These are phyloP conservation scores for Pardosa pseudoannulata DNA, from an alignment of 2,888 invertebrate genomes.

Conservation along the genomic window DNA sequence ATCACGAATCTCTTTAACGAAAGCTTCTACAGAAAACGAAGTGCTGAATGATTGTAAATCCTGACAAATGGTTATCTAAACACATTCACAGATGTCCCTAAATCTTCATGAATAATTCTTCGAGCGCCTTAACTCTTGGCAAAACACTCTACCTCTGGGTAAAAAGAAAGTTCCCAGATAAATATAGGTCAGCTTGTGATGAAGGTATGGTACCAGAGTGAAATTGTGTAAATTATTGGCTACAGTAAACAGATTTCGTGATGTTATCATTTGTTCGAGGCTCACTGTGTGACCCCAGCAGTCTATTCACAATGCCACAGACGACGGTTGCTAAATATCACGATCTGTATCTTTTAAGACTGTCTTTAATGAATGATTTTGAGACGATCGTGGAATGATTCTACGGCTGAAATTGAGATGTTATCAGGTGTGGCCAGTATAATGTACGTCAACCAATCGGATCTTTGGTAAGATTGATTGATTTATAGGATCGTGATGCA, in stretches of 20 bases:
- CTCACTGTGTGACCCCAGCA: neutral
- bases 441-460: neutral
- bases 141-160: neutral
- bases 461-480: neutral
- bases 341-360: constrained; percentile 45
- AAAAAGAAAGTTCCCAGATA: neutral
- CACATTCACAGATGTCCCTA: neutral
- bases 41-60: neutral
- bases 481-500: neutral
- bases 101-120: neutral
- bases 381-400: constrained; percentile 18
- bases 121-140: neutral
- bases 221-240: neutral
- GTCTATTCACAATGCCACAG: neutral
- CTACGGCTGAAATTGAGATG: constrained; percentile 27
- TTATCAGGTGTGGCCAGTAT: constrained; percentile 35
- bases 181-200: neutral
- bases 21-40: neutral
- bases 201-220: neutral
- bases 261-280: neutral
- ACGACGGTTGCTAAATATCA: constrained; percentile 27
- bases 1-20: neutral
- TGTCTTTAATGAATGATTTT: constrained; percentile 54
- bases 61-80: neutral
- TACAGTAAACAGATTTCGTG: neutral